Conservation (phyloP, 1,140 invertebrate species). For the Drosophila varians region DNA sequence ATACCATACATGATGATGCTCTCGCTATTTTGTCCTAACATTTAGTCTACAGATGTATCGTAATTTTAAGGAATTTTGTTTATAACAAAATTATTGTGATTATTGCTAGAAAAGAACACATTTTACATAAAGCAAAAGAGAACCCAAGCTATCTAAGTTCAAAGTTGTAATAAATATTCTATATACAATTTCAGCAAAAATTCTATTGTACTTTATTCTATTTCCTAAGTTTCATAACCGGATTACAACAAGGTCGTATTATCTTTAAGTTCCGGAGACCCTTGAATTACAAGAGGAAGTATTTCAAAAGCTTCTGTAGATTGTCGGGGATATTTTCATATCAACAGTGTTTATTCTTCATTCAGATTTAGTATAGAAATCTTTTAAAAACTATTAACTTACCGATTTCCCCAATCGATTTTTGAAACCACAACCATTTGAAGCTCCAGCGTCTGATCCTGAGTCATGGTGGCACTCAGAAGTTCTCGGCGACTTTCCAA, state of each 20-base stretch:
- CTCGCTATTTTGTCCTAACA: constrained; percentile 78
- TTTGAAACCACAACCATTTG: constrained; percentile 94
- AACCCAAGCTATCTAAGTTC: constrained; percentile 73
- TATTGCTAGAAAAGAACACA: constrained; percentile 82
- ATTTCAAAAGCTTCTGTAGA: neutral
- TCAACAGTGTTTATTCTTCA: neutral
- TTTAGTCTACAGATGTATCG: constrained; percentile 76
- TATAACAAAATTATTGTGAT: constrained; percentile 82
- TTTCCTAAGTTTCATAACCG: neutral
- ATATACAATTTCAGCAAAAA: constrained; percentile 45
- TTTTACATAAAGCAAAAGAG: constrained; percentile 74
- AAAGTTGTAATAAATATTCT: constrained; percentile 77
- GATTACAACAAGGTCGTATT: neutral
- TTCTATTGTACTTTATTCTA: neutral
- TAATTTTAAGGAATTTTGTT: constrained; percentile 81
- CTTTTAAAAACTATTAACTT: constrained; percentile 84
- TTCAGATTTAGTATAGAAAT: too few species aligned
- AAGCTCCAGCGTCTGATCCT: constrained; percentile 93
- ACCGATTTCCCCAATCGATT: constrained; percentile 98
- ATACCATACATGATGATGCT: constrained; percentile 42
- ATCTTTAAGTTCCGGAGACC: neutral
- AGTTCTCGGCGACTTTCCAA: constrained; percentile 92
- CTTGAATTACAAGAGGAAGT: neutral
- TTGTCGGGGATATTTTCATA: neutral
- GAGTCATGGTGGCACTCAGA: constrained; percentile 93